These are phyloP conservation scores for Barypeithes pellucidus DNA, from an alignment of 2,888 invertebrate genomes.

Conservation along the genomic window DNA sequence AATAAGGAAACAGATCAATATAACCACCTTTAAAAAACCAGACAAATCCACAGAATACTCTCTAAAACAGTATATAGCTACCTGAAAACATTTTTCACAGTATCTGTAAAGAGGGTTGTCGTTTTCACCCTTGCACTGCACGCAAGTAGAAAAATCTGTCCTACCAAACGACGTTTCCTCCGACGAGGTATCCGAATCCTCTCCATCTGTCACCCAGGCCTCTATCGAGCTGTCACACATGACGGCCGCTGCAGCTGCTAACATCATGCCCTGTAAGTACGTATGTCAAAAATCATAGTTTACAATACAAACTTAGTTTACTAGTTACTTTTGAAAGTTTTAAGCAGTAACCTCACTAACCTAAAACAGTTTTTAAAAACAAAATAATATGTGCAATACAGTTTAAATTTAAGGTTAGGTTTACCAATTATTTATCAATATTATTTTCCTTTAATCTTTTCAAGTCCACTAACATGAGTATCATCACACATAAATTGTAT, in stretches of 20 bases:
- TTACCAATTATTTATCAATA: too few species aligned
- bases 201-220: conserved; percentile 67
- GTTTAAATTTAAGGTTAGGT: too few species aligned
- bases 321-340: too few species aligned
- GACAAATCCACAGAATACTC: conserved; percentile 33
- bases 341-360: too few species aligned
- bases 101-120: conserved; percentile 78
- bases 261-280: conserved; percentile 57
- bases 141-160: conserved; percentile 78
- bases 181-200: conserved; percentile 66
- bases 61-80: conserved; percentile 56
- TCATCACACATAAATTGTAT: too few species aligned
- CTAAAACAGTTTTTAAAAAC: too few species aligned
- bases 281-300: not conserved
- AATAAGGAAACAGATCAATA: not conserved
- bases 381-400: too few species aligned
- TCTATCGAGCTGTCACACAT: conserved; percentile 66
- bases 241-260: conserved; percentile 65
- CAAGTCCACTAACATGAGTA: too few species aligned
- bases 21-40: conserved; percentile 29
- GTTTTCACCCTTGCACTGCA: conserved; percentile 76
- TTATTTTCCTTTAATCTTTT: too few species aligned
- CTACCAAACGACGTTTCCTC: conserved; percentile 60
- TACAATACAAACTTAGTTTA: too few species aligned
- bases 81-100: conserved; percentile 83